Evolutionary conservation across 30 jellyfish, hydroid and myxozoan genomes (phyloP).

Genomic region (Hydractinia symbiolongicarpus): DNA sequence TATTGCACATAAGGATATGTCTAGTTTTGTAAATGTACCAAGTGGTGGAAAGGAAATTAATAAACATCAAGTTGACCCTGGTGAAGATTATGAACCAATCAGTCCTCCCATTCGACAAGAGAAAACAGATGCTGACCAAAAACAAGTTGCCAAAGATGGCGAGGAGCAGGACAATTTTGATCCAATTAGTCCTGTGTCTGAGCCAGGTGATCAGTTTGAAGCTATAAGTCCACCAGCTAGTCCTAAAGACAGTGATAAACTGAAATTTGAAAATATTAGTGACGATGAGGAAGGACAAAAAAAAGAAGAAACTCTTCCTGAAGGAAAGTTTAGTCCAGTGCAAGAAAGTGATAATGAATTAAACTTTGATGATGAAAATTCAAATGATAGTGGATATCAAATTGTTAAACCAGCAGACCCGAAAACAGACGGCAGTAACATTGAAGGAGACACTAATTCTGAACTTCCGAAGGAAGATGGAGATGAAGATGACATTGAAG

Average conservation of each 20-base stretch:
- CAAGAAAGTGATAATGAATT: slow-evolving; percentile 42
- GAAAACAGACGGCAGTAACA: not conserved
- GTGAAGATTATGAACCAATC: slow-evolving; percentile 9
- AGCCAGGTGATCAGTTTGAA: slow-evolving; percentile 26
- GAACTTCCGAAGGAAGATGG: slow-evolving; percentile 22
- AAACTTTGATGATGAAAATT: slow-evolving; percentile 25
- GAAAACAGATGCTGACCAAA: not conserved
- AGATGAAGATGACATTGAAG: slow-evolving; percentile 68
- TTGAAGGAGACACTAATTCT: not conserved
- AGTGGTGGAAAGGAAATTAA: not conserved
- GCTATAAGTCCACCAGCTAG: slow-evolving; percentile 22
- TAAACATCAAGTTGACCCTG: slow-evolving; percentile 1
- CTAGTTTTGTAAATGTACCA: not conserved
- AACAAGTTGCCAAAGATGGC: slow-evolving; percentile 21
- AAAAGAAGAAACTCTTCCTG: slow-evolving; percentile 19
- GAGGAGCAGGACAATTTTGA: slow-evolving; percentile 16
- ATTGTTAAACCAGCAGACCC: not conserved
- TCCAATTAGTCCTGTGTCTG: slow-evolving; percentile 23
- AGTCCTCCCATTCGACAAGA: slow-evolving; percentile 10
- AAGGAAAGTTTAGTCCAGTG: slow-evolving; percentile 47
- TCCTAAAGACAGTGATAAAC: not conserved
- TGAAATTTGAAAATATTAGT: slow-evolving; percentile 38
- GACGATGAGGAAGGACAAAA: slow-evolving; percentile 39
- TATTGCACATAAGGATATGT: slow-evolving; percentile 71
- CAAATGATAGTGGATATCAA: slow-evolving; percentile 31